A percentile compares a stretch with the other conserved stretches of the same genome.
These are phyloP conservation scores for Glossophaga mutica DNA, from an alignment of 2,797 vertebrate genomes.

Conservation along the genomic window DNA sequence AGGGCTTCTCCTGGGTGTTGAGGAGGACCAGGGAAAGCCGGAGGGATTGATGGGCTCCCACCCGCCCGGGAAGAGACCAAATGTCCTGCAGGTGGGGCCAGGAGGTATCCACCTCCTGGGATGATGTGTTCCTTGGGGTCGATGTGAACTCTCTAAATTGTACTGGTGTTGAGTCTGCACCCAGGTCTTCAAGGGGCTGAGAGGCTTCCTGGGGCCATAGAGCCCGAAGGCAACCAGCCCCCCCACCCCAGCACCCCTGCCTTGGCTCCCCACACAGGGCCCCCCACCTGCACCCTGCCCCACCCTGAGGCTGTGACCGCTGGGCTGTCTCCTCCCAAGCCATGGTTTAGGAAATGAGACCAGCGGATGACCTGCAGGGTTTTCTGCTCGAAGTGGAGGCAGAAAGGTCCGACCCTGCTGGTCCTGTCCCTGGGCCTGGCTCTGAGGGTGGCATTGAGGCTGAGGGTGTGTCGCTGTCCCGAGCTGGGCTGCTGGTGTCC, in stretches of 20 bases:
- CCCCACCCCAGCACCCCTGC: too few species aligned
- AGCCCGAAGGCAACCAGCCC: background rate
- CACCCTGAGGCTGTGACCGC: background rate
- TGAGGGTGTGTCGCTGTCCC: background rate
- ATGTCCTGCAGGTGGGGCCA: background rate
- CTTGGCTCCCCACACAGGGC: accelerated
- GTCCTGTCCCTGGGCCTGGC: background rate
- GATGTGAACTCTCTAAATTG: background rate
- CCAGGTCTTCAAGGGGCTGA: background rate
- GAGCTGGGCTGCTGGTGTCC: background rate
- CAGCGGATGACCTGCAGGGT: background rate
- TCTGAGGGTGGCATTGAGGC: background rate
- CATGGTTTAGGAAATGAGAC: background rate
- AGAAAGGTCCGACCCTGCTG: background rate
- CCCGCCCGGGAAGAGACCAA: background rate
- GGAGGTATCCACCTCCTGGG: background rate
- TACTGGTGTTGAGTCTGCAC: background rate
- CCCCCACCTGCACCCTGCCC: background rate
- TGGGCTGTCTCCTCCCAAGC: background rate
- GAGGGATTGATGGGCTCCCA: background rate
- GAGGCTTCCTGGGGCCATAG: background rate
- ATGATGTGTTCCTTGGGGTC: background rate
- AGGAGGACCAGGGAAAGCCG: background rate
- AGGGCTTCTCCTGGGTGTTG: background rate
- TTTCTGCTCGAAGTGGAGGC: background rate